Percentiles rank a stretch among this genome's conserved stretches.
phyloP scores from a whole-genome alignment of 2,113 vertebrate genomes.

The Anhinga rufa region DNA sequence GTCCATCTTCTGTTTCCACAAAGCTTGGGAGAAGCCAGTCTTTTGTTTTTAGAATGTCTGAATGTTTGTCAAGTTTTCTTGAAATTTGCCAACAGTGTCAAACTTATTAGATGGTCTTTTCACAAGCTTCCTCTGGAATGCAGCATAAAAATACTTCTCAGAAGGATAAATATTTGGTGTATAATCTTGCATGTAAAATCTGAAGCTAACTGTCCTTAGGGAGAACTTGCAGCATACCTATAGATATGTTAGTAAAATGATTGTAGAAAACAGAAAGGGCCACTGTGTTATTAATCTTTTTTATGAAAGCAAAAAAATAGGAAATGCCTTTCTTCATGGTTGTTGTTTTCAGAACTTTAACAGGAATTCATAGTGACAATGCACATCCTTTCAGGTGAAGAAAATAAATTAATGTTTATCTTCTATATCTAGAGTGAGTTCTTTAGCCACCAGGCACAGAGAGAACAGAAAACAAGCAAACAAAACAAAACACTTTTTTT shows the following conservation, averaged over 20 bases:
- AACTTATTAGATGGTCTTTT: not conserved
- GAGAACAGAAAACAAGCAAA: not conserved
- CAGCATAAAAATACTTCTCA: not conserved
- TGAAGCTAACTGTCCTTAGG: not conserved
- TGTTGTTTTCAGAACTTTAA: not conserved
- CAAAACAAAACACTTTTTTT: not conserved
- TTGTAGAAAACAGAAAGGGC: not conserved
- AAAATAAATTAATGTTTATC: not conserved
- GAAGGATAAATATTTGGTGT: not conserved
- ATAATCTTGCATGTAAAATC: not conserved
- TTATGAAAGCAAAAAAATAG: not conserved
- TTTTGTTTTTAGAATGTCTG: not conserved
- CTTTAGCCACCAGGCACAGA: not conserved
- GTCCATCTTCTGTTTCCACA: not conserved
- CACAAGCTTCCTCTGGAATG: not conserved
- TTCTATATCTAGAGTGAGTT: not conserved
- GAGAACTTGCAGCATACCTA: not conserved
- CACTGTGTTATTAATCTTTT: not conserved
- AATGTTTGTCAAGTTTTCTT: not conserved
- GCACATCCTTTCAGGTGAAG: not conserved
- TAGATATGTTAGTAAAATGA: not conserved
- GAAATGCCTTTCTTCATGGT: not conserved
- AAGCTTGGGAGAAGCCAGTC: not conserved
- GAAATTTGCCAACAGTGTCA: not conserved
- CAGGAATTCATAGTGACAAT: not conserved